Evolutionary conservation across 1,140 invertebrate species (phyloP), one percentile per base, ranked within the genome.

Genomic region (Aphelenchoides avenae): DNA sequence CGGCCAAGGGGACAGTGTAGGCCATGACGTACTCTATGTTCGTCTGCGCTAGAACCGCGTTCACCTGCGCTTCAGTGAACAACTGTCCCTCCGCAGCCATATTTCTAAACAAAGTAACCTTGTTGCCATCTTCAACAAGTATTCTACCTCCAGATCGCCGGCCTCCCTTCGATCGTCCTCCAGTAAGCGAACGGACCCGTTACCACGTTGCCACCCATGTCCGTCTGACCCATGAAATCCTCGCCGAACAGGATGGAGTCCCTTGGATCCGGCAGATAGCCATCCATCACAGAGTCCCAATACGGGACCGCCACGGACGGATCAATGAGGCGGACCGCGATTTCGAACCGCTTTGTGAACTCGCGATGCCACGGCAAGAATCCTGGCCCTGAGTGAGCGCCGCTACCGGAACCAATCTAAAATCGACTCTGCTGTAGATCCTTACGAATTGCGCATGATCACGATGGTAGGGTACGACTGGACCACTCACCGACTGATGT

Each of bases 211-310:
- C n/a, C 31, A 44, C 22, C 24, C 24, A 18, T 39, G 37, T 3
- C 15, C 2, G 2, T 39, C 2, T 1, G 3, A 18, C 24, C 15
- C 34, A 36, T 11, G 34, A 36, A 36, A 36, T n/a, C 18, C 18
- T 11, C 34, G 11, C 11, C 34, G n/a, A 36, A 36, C 11, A n/a
- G 11, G n/a, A 36, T 36, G 11, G 42, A 44, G 11, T 13, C 11
- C 13, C 15, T 13, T n/a, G 13, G 13, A n/a, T 44, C 15, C 39
- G 34, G n/a, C 13, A 80, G 56, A 37, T 65, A 70, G n/a, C 52
- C 41, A 52, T 80, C 79, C 5, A 79, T 13, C 3, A 57, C 65
- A 18, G 68, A 72, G 48, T 75, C 71, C 74, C 74, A 77, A 52
- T 77, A 77, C 5, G 76, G 73, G 50, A 77, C 56, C 20, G 61